A percentile compares a stretch with the other conserved stretches of the same genome.
Conservation (phyloP, 1,140 invertebrate genomes). For the Orchestia grillus region DNA sequence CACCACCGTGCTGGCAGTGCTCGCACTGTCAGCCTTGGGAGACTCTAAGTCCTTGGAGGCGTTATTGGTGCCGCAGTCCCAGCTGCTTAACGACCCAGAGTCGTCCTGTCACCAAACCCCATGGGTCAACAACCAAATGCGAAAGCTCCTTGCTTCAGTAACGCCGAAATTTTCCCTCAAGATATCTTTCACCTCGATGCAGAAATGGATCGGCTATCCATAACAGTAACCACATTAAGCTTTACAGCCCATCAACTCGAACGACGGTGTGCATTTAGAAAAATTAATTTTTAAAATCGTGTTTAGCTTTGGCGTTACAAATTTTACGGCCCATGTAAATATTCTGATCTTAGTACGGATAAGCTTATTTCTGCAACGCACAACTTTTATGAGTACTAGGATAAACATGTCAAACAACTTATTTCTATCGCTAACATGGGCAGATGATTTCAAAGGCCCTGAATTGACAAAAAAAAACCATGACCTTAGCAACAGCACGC, state of each 20-base stretch:
- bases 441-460: neutral
- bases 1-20: slow-evolving; percentile 14
- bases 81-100: slow-evolving; percentile 20
- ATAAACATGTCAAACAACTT: neutral
- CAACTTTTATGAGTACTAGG: neutral
- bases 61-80: slow-evolving; percentile 30
- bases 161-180: neutral
- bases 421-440: neutral
- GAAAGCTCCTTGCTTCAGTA: neutral
- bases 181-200: neutral
- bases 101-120: slow-evolving; percentile 22
- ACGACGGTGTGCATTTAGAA: neutral
- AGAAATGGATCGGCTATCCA: neutral
- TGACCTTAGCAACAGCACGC: neutral
- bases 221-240: neutral
- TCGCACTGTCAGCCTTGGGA: neutral
- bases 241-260: neutral
- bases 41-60: neutral
- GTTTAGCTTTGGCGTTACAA: neutral
- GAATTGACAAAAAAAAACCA: neutral
- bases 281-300: neutral
- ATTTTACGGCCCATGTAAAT: too few species aligned
- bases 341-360: too few species aligned
- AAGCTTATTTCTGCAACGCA: neutral
- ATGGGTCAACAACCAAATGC: neutral